phyloP scores from a whole-genome alignment of 2,797 vertebrate genomes.

The Pseudochaenichthys georgianus region DNA sequence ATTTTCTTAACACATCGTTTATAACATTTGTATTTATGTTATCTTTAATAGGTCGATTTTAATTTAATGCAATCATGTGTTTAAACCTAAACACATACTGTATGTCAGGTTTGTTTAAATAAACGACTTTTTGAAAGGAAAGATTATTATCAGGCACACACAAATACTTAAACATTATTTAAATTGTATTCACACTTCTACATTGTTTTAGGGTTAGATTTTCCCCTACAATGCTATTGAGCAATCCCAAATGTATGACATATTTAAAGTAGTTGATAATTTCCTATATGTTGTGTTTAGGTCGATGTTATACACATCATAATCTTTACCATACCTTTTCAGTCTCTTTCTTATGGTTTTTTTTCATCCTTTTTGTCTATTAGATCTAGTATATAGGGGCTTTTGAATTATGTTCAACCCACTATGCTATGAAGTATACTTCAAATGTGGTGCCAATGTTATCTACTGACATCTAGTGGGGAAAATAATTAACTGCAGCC shows the following conservation, averaged over 20 bases:
- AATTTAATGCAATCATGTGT: not conserved
- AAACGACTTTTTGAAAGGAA: no score
- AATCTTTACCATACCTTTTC: not conserved
- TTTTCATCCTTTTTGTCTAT: not conserved
- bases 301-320: not conserved
- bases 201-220: not conserved
- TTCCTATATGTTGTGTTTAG: not conserved
- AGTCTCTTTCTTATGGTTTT: not conserved
- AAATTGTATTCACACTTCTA: not conserved
- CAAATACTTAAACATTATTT: not conserved
- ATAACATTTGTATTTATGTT: not conserved
- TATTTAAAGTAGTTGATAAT: not conserved
- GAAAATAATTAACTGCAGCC: not conserved
- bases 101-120: not conserved
- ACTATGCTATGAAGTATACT: no score
- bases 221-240: not conserved
- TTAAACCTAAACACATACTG: not conserved
- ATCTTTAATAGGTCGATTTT: not conserved
- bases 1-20: not conserved
- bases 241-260: not conserved
- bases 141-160: not conserved
- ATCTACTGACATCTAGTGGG: slow-evolving; percentile 33
- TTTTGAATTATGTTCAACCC: no score
- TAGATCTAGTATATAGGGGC: no score
- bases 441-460: no score